Conservation (phyloP, 2,113 vertebrate species). For the Dendropsophus ebraccatus region DNA sequence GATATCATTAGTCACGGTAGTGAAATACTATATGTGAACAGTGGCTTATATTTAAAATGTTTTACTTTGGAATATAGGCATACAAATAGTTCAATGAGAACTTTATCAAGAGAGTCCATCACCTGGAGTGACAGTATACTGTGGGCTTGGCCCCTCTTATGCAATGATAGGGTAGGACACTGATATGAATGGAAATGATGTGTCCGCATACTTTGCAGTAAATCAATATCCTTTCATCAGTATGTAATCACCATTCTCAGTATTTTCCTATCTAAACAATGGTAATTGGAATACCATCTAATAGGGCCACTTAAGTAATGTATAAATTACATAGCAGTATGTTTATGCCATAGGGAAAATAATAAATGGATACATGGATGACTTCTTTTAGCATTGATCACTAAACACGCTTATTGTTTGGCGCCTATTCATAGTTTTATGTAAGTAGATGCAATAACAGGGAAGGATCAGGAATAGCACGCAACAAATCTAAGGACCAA, state of each 20-base stretch:
- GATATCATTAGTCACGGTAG: too few species aligned
- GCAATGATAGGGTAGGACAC: not conserved
- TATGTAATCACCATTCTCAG: not conserved
- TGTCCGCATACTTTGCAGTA: not conserved
- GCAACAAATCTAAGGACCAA: not conserved
- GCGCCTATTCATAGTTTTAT: not conserved
- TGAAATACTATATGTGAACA: too few species aligned
- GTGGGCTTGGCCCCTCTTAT: not conserved
- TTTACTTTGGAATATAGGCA: too few species aligned
- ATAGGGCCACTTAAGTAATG: not conserved
- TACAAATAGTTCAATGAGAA: too few species aligned
- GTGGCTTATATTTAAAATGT: too few species aligned
- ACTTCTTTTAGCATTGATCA: not conserved
- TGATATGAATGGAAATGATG: not conserved
- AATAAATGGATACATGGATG: not conserved
- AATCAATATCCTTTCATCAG: not conserved
- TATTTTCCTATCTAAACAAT: not conserved
- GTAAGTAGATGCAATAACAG: not conserved
- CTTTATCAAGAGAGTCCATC: too few species aligned
- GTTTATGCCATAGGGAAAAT: not conserved
- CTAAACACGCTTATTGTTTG: not conserved
- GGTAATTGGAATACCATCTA: not conserved
- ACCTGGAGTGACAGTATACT: not conserved
- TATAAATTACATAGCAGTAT: not conserved
- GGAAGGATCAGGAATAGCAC: not conserved